phyloP scores from a whole-genome alignment of 2,797 vertebrate genomes.

The Sarcoramphus papa region DNA sequence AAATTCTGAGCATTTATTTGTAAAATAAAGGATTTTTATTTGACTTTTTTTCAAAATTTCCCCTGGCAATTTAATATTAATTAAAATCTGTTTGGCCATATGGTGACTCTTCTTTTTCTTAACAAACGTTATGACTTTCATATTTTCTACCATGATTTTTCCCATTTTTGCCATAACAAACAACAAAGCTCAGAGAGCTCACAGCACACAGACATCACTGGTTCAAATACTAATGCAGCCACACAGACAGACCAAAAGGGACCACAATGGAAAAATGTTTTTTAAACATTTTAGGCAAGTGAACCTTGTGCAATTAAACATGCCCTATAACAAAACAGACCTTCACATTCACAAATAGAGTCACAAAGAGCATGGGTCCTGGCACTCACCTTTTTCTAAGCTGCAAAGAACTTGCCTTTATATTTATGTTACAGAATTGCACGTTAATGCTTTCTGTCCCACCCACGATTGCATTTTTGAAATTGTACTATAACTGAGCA shows the following conservation, averaged over 20 bases:
- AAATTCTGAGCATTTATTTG: conserved; percentile 29
- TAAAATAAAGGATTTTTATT: conserved; percentile 29
- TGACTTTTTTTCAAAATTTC: conserved; percentile 13
- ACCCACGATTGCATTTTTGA: background rate
- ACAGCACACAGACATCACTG: background rate
- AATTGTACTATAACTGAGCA: background rate
- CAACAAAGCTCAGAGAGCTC: background rate
- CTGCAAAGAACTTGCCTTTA: background rate
- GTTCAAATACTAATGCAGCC: background rate
- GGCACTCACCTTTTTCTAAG: background rate
- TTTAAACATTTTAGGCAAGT: background rate
- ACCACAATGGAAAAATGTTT: background rate
- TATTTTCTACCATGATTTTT: background rate
- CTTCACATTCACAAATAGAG: background rate
- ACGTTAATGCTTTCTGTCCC: background rate
- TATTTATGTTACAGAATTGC: background rate
- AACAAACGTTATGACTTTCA: conserved; percentile 51
- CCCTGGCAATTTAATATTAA: conserved; percentile 36
- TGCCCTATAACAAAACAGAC: background rate
- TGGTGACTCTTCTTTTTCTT: conserved; percentile 34
- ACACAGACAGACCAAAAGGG: background rate
- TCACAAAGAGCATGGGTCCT: background rate
- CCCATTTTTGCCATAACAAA: conserved; percentile 24
- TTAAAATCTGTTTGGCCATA: conserved; percentile 58
- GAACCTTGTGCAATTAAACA: background rate